Conservation (phyloP, 1,140 invertebrate species). For the Archegozetes longisetosus region DNA sequence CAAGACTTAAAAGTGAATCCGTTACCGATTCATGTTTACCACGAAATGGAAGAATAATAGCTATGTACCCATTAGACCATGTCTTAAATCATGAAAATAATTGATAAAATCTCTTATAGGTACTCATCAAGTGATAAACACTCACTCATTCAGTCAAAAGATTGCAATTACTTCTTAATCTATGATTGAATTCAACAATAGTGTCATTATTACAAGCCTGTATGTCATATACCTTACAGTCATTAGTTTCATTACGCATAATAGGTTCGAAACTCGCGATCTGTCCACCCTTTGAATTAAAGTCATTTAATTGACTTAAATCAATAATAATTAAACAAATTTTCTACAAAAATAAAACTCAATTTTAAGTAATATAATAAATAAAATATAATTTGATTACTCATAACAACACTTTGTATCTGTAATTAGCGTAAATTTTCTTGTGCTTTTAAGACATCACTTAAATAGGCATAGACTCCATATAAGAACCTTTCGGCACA, state of each 20-base stretch:
- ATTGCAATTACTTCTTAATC: slow-evolving; percentile 44
- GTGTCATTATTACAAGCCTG: slow-evolving; percentile 59
- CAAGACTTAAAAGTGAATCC: background rate
- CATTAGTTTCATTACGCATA: slow-evolving; percentile 45
- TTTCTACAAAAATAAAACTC: too few species aligned
- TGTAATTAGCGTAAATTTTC: too few species aligned
- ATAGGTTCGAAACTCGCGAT: slow-evolving; percentile 46
- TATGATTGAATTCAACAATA: slow-evolving; percentile 62
- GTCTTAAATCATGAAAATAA: slow-evolving; percentile 32
- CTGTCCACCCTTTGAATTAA: slow-evolving; percentile 41
- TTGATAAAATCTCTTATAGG: slow-evolving; percentile 30
- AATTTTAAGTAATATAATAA: too few species aligned
- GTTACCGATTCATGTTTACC: background rate
- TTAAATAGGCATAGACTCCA: too few species aligned
- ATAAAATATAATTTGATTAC: too few species aligned
- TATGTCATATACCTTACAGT: slow-evolving; percentile 44
- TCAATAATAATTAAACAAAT: too few species aligned
- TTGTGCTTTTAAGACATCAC: too few species aligned
- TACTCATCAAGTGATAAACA: background rate
- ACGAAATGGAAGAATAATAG: slow-evolving; percentile 44
- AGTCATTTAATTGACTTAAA: too few species aligned
- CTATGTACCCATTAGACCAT: slow-evolving; percentile 50
- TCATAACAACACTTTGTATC: too few species aligned
- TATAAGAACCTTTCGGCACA: too few species aligned
- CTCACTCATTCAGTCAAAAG: background rate